phyloP scores from a whole-genome alignment of 2,113 vertebrate genomes.

The Drymodes brunneopygia region DNA sequence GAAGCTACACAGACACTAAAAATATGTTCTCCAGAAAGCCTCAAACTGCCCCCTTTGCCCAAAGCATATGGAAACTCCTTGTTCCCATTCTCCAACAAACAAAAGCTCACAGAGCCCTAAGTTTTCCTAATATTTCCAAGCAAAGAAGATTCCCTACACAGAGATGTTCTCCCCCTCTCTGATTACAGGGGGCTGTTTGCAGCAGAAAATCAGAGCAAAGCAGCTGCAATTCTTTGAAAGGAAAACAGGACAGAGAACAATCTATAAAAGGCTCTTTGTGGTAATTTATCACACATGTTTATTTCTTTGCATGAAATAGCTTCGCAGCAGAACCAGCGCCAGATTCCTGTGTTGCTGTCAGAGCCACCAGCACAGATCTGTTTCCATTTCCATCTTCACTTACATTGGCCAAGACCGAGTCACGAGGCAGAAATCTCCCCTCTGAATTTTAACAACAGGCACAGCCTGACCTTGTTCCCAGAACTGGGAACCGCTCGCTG shows the following conservation, averaged over 20 bases:
- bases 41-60: not conserved
- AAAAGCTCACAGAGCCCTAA: not conserved
- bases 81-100: not conserved
- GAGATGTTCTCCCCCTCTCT: not conserved
- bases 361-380: slow-evolving; percentile 59
- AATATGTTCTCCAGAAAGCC: not conserved
- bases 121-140: not conserved
- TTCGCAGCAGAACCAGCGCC: not conserved
- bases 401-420: slow-evolving; percentile 29
- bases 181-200: not conserved
- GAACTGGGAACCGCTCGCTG: not conserved
- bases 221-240: slow-evolving; percentile 60
- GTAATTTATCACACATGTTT: slow-evolving; percentile 66
- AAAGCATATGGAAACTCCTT: not conserved
- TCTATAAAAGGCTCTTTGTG: slow-evolving; percentile 64
- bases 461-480: slow-evolving; percentile 54
- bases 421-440: slow-evolving; percentile 39
- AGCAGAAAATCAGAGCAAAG: slow-evolving; percentile 19
- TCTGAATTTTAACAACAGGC: slow-evolving; percentile 45
- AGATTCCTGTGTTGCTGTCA: slow-evolving; percentile 53
- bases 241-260: slow-evolving; percentile 56
- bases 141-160: not conserved
- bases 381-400: slow-evolving; percentile 50
- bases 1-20: not conserved
- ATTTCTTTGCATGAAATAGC: slow-evolving; percentile 40